Conservation (phyloP, 1,140 invertebrate genomes). For the Aradophagus sp. region DNA sequence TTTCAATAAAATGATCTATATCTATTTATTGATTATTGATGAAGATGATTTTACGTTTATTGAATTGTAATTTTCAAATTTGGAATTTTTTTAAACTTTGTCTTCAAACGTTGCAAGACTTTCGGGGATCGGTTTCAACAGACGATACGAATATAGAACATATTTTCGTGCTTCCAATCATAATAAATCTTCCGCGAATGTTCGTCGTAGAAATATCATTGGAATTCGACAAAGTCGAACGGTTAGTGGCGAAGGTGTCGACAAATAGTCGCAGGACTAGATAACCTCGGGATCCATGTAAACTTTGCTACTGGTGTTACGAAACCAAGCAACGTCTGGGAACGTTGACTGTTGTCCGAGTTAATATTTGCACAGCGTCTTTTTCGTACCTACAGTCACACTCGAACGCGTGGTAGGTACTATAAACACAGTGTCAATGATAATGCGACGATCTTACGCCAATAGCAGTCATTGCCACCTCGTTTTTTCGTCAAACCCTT, state of each 20-base stretch:
- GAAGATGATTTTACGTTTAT: too few relatives aligned
- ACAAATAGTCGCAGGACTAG: slow-evolving; percentile 57
- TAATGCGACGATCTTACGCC: slow-evolving; percentile 58
- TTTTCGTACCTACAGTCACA: slow-evolving; percentile 58
- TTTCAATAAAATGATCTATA: too few relatives aligned
- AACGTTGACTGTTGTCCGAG: slow-evolving; percentile 58
- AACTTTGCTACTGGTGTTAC: slow-evolving; percentile 60
- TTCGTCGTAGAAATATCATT: slow-evolving; percentile 15
- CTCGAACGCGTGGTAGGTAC: slow-evolving; percentile 55
- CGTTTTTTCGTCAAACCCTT: slow-evolving; percentile 45
- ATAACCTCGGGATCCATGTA: slow-evolving; percentile 58
- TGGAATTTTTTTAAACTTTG: too few relatives aligned
- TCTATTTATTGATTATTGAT: too few relatives aligned
- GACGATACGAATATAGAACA: too few relatives aligned
- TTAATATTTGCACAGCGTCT: slow-evolving; percentile 60
- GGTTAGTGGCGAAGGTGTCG: slow-evolving; percentile 35
- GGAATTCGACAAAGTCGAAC: slow-evolving; percentile 31
- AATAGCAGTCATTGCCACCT: slow-evolving; percentile 54
- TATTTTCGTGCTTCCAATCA: too few relatives aligned
- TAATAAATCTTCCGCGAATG: too few relatives aligned
- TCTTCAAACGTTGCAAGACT: too few relatives aligned
- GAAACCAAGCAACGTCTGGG: slow-evolving; percentile 58
- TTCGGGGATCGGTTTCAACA: too few relatives aligned
- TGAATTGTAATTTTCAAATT: too few relatives aligned
- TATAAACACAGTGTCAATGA: slow-evolving; percentile 55